Evolutionary conservation across 2,888 invertebrate species (phyloP).

Genomic region (Flexamia atlantica): DNA sequence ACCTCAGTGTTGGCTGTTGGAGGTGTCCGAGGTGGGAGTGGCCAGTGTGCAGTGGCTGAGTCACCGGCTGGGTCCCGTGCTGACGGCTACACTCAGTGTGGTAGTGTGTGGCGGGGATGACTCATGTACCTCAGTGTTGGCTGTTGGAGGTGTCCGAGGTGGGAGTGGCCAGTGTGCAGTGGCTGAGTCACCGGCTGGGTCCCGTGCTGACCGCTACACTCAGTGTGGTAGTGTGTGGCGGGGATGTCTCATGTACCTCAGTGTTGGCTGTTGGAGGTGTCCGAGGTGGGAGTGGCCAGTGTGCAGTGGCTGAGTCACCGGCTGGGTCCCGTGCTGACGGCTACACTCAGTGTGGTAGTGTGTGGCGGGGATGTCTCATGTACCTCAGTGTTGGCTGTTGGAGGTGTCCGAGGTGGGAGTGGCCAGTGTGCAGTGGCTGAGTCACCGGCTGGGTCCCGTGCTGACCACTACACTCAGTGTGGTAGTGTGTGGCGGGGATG

Average conservation of each 20-base stretch:
- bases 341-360: constrained; percentile 76
- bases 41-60: constrained; percentile 95
- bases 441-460: constrained; percentile 96
- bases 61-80: constrained; percentile 94
- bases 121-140: constrained; percentile 66
- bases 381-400: constrained; percentile 67
- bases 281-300: too few species aligned
- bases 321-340: constrained; percentile 96
- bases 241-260: too few species aligned
- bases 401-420: constrained; percentile 75
- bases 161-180: constrained; percentile 88
- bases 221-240: constrained; percentile 94
- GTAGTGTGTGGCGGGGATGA: background rate
- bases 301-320: too few species aligned
- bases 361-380: constrained; percentile 48
- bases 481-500: constrained; percentile 9
- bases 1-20: constrained; percentile 68
- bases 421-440: constrained; percentile 94
- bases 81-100: constrained; percentile 87
- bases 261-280: too few species aligned
- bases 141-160: constrained; percentile 70
- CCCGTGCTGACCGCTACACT: constrained; percentile 96
- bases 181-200: constrained; percentile 95
- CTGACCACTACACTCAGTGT: constrained; percentile 84
- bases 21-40: constrained; percentile 75